A percentile compares a stretch with the other conserved stretches of the same genome.
phyloP scores from a whole-genome alignment of 2,797 vertebrate species.

The Ptychobarbus kaznakovi region DNA sequence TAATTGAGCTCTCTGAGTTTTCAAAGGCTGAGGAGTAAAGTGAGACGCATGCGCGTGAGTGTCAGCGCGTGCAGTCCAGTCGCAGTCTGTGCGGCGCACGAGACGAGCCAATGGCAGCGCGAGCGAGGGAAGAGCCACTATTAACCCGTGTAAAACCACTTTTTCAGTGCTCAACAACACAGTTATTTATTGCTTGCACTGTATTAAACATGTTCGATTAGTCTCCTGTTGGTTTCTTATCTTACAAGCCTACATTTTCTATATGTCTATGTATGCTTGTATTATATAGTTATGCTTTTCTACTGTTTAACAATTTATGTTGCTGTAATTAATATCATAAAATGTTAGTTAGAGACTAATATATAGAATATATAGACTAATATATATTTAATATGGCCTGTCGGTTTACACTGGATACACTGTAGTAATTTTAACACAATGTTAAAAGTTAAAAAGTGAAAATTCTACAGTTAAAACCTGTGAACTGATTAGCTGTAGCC shows the following conservation, averaged over 20 bases:
- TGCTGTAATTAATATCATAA: not conserved
- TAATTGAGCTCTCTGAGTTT: slow-evolving; percentile 83
- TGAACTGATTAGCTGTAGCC: not conserved
- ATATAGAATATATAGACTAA: not conserved
- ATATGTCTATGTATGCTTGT: not conserved
- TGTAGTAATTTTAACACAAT: not conserved
- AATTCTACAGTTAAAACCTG: not conserved
- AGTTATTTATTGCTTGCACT: not conserved
- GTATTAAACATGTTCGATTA: not conserved
- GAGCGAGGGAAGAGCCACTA: slow-evolving; percentile 60
- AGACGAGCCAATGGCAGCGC: slow-evolving; percentile 72
- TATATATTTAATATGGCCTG: not conserved
- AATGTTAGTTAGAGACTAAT: not conserved
- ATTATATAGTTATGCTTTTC: not conserved
- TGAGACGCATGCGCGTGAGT: slow-evolving; percentile 82
- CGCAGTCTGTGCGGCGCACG: slow-evolving; percentile 65
- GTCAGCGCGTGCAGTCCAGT: slow-evolving; percentile 66
- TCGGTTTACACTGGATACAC: not conserved
- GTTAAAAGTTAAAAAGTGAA: not conserved
- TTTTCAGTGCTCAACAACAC: not conserved
- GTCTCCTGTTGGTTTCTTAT: not conserved
- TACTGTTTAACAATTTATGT: not conserved
- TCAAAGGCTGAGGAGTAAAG: slow-evolving; percentile 76
- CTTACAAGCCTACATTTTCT: not conserved
- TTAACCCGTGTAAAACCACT: slow-evolving; percentile 43